Percentiles rank a stretch among this genome's conserved stretches.
Evolutionary conservation across 2,888 invertebrate species (phyloP).

Genomic region (Rhagonycha lutea): DNA sequence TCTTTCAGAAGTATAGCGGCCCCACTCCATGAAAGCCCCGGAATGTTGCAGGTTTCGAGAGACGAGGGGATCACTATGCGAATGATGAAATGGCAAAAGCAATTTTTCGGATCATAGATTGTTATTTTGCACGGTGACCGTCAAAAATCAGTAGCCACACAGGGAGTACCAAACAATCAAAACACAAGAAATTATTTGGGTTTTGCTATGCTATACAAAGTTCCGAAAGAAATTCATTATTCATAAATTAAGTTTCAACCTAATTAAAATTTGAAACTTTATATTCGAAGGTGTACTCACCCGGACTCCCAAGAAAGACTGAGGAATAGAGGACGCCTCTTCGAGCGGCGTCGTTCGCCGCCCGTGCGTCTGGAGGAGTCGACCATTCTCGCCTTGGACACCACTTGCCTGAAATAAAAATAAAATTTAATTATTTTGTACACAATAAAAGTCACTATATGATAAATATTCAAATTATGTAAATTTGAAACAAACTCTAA

Average conservation of each 20-base stretch:
- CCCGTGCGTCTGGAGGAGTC: slow-evolving; percentile 80
- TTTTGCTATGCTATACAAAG: not conserved
- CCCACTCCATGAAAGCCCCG: slow-evolving; percentile 27
- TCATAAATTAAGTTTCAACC: not conserved
- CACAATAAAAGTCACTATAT: not conserved
- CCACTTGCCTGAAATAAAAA: slow-evolving; percentile 80
- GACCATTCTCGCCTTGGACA: slow-evolving; percentile 90
- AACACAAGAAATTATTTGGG: slow-evolving; percentile 1
- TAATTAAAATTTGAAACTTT: not conserved
- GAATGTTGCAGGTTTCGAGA: slow-evolving; percentile 35
- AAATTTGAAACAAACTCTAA: not conserved
- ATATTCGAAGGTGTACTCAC: slow-evolving; percentile 58
- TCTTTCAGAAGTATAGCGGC: slow-evolving; percentile 16
- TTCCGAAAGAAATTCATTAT: not conserved
- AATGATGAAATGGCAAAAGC: slow-evolving; percentile 42
- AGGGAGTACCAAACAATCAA: slow-evolving; percentile 4
- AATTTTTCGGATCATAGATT: slow-evolving; percentile 44
- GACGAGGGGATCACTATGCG: slow-evolving; percentile 31
- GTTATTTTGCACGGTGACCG: slow-evolving; percentile 39
- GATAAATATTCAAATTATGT: not conserved
- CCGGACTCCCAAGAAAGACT: slow-evolving; percentile 91
- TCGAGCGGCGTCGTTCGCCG: slow-evolving; percentile 72
- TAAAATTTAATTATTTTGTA: not conserved
- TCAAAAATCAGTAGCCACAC: slow-evolving; percentile 26
- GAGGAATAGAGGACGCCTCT: slow-evolving; percentile 87